A percentile compares a stretch with the other conserved stretches of the same genome.
These are phyloP conservation scores for Cyclura pinguis DNA, from an alignment of 2,797 vertebrate genomes.

Conservation along the genomic window DNA sequence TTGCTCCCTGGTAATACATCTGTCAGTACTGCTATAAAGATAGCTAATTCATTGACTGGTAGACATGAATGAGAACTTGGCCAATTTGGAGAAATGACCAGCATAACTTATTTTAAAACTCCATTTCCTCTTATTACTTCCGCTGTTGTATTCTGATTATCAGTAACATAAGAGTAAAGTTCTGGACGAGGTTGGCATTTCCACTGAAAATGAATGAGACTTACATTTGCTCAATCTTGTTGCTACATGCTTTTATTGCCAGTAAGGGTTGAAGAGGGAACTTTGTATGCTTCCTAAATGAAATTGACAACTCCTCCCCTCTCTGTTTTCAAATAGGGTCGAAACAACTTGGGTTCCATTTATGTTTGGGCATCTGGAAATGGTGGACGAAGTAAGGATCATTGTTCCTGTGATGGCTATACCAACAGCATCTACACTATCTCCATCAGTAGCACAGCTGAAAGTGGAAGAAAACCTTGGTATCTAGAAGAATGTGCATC, in stretches of 20 bases:
- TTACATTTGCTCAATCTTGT: not conserved
- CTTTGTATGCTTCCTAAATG: not conserved
- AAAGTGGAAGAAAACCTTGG: conserved; percentile 98
- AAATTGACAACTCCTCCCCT: conserved; percentile 61
- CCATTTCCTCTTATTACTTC: not conserved
- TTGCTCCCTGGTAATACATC: not conserved
- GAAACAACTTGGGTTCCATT: conserved; percentile 94
- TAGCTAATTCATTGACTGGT: not conserved
- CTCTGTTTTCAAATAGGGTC: conserved; percentile 85
- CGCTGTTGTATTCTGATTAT: not conserved
- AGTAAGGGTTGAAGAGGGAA: accelerated
- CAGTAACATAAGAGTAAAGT: not conserved
- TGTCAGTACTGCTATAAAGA: not conserved
- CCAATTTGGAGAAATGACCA: not conserved
- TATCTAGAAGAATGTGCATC: conserved; percentile 98
- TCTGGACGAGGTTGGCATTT: not conserved
- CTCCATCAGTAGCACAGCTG: conserved; percentile 98
- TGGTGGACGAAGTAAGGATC: conserved; percentile 95
- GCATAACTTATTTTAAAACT: not conserved
- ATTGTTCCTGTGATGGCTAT: conserved; percentile 98
- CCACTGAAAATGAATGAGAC: not conserved
- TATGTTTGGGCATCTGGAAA: conserved; percentile 99
- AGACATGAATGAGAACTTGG: not conserved
- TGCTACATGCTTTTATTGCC: not conserved
- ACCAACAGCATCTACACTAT: conserved; percentile 99